A percentile compares a stretch with the other conserved stretches of the same genome.
These are phyloP conservation scores for Bhutanitis thaidina DNA, from an alignment of 2,888 invertebrate genomes.

Conservation along the genomic window DNA sequence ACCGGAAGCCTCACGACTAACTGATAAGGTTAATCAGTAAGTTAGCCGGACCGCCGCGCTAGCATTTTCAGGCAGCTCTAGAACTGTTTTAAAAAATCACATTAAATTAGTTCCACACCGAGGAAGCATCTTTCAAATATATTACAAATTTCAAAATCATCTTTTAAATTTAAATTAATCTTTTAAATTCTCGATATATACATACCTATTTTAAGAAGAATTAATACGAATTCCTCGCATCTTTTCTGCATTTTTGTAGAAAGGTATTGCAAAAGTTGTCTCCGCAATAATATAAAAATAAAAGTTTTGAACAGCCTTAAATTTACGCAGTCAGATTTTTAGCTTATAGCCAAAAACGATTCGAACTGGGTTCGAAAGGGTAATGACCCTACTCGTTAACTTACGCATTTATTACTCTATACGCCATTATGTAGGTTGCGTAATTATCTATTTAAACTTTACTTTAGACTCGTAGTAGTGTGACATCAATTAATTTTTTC, in stretches of 20 bases:
- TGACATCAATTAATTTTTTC: too few relatives aligned
- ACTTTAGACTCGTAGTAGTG: too few relatives aligned
- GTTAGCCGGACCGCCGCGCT: conserved; percentile 1
- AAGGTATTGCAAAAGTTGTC: too few relatives aligned
- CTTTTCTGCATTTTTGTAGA: too few relatives aligned
- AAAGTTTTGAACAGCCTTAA: not conserved
- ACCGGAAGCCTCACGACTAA: conserved; percentile 9
- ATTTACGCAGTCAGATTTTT: conserved; percentile 5
- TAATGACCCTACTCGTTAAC: conserved; percentile 8
- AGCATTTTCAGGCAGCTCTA: conserved; percentile 1
- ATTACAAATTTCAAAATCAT: too few relatives aligned
- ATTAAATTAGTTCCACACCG: not conserved
- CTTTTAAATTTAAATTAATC: too few relatives aligned
- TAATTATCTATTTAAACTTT: too few relatives aligned
- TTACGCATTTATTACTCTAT: not conserved
- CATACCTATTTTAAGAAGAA: too few relatives aligned
- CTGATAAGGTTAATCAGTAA: conserved; percentile 18
- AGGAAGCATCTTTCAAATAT: not conserved
- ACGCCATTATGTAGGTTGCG: too few relatives aligned
- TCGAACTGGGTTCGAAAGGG: conserved; percentile 3
- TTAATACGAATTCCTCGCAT: too few relatives aligned
- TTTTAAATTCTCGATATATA: too few relatives aligned
- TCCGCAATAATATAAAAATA: not conserved
- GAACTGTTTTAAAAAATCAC: not conserved
- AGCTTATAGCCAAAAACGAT: conserved; percentile 2